A percentile compares a stretch with the other conserved stretches of the same genome.
Evolutionary conservation across 2,797 vertebrate genomes (phyloP).

Genomic region (Rhinella marina): DNA sequence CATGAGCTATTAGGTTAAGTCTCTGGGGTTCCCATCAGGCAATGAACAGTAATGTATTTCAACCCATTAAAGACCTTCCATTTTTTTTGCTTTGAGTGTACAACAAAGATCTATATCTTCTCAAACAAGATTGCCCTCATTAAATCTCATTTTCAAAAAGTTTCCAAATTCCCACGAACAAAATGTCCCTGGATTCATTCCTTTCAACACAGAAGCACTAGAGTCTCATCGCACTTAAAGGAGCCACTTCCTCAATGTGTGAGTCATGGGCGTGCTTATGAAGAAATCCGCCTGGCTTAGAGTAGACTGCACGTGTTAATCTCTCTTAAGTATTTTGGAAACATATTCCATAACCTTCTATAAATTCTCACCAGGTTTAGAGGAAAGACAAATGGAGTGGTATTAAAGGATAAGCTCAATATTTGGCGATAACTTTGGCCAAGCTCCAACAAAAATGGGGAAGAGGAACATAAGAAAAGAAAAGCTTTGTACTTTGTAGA

Average conservation of each 20-base stretch:
- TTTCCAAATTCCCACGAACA: too few relatives aligned
- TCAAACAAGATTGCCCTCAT: too few relatives aligned
- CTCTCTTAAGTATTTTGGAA: background rate
- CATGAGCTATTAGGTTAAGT: too few relatives aligned
- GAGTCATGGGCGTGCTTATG: background rate
- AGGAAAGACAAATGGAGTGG: conserved; percentile 7
- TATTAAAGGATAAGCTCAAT: conserved; percentile 16
- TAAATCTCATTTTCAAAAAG: too few relatives aligned
- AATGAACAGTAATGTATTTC: too few relatives aligned
- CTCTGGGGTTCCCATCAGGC: too few relatives aligned
- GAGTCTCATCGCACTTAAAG: background rate
- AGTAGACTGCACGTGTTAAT: background rate
- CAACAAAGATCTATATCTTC: too few relatives aligned
- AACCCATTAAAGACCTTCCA: too few relatives aligned
- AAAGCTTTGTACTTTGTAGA: background rate
- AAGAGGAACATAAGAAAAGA: background rate
- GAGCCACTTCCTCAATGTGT: background rate
- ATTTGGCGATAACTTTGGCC: background rate
- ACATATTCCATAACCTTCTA: background rate
- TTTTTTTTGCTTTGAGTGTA: too few relatives aligned
- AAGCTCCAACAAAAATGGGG: background rate
- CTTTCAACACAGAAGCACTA: background rate
- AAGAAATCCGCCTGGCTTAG: background rate
- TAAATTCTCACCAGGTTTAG: conserved; percentile 11
- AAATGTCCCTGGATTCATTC: too few relatives aligned